phyloP scores from a whole-genome alignment of 2,888 invertebrate species.

The Itoplectis maculator region DNA sequence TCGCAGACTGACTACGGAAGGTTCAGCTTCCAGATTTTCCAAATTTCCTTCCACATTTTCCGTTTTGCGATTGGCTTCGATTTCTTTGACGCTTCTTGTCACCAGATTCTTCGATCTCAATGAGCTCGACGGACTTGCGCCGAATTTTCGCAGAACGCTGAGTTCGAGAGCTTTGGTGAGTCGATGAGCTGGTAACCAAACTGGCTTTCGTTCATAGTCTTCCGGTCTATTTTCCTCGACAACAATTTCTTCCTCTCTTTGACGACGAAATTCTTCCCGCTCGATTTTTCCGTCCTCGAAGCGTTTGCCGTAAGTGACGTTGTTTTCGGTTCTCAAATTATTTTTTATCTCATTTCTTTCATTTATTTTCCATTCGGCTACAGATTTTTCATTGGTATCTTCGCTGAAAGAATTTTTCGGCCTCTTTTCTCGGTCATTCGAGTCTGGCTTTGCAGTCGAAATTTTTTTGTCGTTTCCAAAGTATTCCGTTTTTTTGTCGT shows the following conservation, averaged over 20 bases:
- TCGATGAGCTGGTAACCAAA: conserved; percentile 44
- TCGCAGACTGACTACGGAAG: conserved; percentile 52
- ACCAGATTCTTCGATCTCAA: conserved; percentile 38
- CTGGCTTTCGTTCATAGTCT: conserved; percentile 19
- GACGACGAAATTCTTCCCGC: neutral
- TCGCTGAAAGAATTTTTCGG: neutral
- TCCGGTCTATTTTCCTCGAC: neutral
- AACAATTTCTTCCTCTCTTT: neutral
- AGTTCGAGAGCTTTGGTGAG: conserved; percentile 40
- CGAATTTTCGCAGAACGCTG: conserved; percentile 43
- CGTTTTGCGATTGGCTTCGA: neutral
- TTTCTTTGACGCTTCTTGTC: conserved; percentile 4
- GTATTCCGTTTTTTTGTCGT: conserved; percentile 12
- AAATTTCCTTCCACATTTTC: conserved; percentile 22
- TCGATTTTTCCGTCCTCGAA: neutral
- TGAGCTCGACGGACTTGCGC: neutral
- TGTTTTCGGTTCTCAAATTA: neutral
- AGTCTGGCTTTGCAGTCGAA: neutral
- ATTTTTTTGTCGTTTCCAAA: neutral
- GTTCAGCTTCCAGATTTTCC: conserved; percentile 43
- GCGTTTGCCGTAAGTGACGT: neutral
- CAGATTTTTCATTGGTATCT: neutral
- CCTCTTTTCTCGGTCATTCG: no score
- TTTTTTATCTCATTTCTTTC: neutral
- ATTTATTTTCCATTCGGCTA: neutral